Evolutionary conservation across 2,888 invertebrate species (phyloP).

Genomic region (Sympetrum striolatum): DNA sequence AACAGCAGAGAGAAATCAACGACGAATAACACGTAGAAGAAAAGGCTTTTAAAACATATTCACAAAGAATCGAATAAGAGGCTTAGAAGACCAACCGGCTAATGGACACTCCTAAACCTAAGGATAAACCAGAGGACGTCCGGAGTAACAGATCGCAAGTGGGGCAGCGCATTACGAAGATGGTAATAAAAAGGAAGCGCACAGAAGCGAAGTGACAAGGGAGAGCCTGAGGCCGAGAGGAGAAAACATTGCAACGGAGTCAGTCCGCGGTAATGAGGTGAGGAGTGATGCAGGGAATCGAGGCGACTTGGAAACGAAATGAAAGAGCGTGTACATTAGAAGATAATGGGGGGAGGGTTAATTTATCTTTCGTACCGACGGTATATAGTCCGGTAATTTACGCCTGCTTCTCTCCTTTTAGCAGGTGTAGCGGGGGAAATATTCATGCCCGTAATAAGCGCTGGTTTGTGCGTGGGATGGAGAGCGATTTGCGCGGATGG

Average conservation of each 20-base stretch:
- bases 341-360: background rate
- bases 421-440: background rate
- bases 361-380: background rate
- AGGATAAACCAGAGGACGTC: background rate
- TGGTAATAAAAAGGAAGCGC: background rate
- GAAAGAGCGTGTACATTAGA: background rate
- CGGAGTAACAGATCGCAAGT: background rate
- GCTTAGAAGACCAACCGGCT: background rate
- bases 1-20: too few species aligned
- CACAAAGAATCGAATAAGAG: too few species aligned
- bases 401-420: background rate
- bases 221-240: background rate
- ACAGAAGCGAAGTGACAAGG: background rate
- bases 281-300: background rate
- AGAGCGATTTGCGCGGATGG: too few species aligned
- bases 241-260: background rate
- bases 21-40: too few species aligned
- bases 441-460: too few species aligned
- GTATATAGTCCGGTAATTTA: background rate
- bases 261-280: background rate
- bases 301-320: background rate
- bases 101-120: background rate
- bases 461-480: too few species aligned
- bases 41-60: too few species aligned
- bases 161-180: background rate